Evolutionary conservation across 2,113 vertebrate species (phyloP), one percentile per base, ranked within the genome.

Genomic region (Gavialis gangeticus): DNA sequence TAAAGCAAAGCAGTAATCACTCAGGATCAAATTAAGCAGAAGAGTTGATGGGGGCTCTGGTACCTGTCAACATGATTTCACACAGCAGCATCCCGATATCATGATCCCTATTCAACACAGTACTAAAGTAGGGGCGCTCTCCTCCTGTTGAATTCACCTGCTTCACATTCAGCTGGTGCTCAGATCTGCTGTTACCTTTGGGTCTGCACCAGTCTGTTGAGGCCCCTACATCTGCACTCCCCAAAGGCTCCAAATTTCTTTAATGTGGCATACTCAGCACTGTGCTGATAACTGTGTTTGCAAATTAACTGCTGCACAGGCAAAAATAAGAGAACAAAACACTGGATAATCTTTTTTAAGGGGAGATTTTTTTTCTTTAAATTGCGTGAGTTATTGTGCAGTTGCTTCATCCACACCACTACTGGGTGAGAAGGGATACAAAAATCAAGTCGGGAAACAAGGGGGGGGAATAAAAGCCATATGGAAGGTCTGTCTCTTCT

Each of bases 291-390:
- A 92, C 64, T 25, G 84, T 94, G 93, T 94, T 46, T 96, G 92
- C 94, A 80, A 69, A 80, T 84, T 95, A 73, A 46, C 69, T 95
- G 95, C 92, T 97, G 96, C 96, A 96, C 93, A 94, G 83, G 90
- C 96, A 97, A 95, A 96, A 60, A 92, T 96, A 69, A 77, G 86
- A 97, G 85, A 90, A 79, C 82, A 89, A 93, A 92, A 87, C 87
- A 95, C 55, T 34, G 90, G 94, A 91, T 88, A 69, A 88, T 12
- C 88, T 92, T 92, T 90, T 73, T 89, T 63, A 90, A 92, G 87
- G 82, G 81, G 87, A 46, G 46, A 46, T 13, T 24, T 13, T 71
- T 13, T 46, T 24, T 34, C 24, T 71, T 71, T 12, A 30, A 22
- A 34, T 73, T 73, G 15, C 69, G 25, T 73, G 22, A 24, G 46